A percentile compares a stretch with the other conserved stretches of the same genome.
phyloP scores from a whole-genome alignment of 2,113 vertebrate species.

The rat (Rattus norvegicus) region GRCr8 NC_086027.1:29204001-29204500 shows the following conservation, averaged over 20 bases:
- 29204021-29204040: too few relatives aligned
- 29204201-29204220: not conserved
- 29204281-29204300: not conserved
- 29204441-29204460: not conserved
- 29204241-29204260: not conserved
- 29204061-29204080: too few relatives aligned
- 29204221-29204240: not conserved
- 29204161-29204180: not conserved
- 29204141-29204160: too few relatives aligned
- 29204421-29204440: not conserved
- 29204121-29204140: too few relatives aligned
- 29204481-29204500: not conserved
- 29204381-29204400: not conserved
- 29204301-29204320: not conserved
- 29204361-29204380: not conserved
- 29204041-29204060: too few relatives aligned
- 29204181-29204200: not conserved
- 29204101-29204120: too few relatives aligned
- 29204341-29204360: rapidly evolving
- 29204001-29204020: too few relatives aligned
- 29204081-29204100: too few relatives aligned
- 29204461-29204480: not conserved
- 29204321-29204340: not conserved
- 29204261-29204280: not conserved
- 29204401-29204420: not conserved